Conservation (phyloP, 92 coral and sea anemone species). For the Porites rus region DNA sequence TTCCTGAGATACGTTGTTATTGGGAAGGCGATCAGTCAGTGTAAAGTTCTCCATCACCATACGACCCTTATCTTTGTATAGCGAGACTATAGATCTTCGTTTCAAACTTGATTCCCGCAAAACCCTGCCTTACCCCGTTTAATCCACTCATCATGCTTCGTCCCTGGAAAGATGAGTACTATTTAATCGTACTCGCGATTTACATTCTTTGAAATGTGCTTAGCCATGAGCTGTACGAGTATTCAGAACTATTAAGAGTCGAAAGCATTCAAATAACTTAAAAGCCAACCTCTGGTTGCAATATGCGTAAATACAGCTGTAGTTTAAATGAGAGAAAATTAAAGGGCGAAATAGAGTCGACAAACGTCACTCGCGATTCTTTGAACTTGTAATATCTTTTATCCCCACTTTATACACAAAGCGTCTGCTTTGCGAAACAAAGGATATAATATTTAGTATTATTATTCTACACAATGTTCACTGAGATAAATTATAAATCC, state of each 20-base stretch:
- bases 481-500: too few species aligned
- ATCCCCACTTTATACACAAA: neutral
- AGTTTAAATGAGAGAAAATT: neutral
- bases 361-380: neutral
- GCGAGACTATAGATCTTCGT: too few species aligned
- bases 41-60: neutral
- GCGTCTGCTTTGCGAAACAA: neutral
- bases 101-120: too few species aligned
- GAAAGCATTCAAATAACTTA: neutral
- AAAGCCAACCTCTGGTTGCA: neutral
- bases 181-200: too few species aligned
- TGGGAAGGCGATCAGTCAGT: too few species aligned
- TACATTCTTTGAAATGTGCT: neutral
- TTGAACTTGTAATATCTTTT: neutral
- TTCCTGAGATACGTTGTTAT: neutral
- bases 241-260: neutral
- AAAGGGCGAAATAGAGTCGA: neutral
- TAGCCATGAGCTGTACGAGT: neutral
- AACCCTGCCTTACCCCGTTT: neutral
- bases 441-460: too few species aligned
- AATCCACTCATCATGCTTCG: neutral
- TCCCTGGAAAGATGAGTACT: too few species aligned
- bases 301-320: conserved; percentile 11
- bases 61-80: neutral
- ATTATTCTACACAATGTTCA: too few species aligned